Evolutionary conservation across 2,797 vertebrate genomes (phyloP).

Genomic region (Furcifer pardalis): DNA sequence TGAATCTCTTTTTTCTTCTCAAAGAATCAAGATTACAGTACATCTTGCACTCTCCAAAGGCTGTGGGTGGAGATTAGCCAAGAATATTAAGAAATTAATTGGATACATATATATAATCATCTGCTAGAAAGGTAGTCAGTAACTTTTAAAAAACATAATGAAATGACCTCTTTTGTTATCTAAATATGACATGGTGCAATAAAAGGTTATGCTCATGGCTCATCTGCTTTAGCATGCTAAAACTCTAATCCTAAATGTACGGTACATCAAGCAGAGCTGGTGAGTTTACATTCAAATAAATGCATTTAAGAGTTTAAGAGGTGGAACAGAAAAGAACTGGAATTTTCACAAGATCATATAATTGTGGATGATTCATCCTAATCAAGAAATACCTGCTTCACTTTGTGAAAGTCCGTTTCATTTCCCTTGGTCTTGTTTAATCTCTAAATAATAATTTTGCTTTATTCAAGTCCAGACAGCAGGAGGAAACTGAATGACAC

Average conservation of each 20-base stretch:
- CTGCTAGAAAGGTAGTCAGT: neutral
- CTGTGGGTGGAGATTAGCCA: conserved; percentile 14
- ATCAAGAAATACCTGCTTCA: fast-evolving
- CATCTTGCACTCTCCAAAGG: neutral
- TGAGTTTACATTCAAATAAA: conserved; percentile 10
- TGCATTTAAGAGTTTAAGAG: neutral
- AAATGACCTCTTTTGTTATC: conserved; percentile 34
- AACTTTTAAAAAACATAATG: neutral
- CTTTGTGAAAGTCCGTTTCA: neutral
- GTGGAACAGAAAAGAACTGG: neutral
- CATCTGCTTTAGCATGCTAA: neutral
- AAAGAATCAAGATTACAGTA: neutral
- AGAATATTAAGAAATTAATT: neutral
- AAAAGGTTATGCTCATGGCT: neutral
- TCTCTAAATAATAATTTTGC: neutral
- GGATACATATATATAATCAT: conserved; percentile 5
- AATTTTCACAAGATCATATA: neutral
- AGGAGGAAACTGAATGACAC: neutral
- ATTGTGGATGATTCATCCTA: neutral
- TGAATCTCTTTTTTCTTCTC: neutral
- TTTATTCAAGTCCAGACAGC: neutral
- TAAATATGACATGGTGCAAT: neutral
- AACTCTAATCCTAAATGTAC: neutral
- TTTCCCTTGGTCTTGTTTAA: neutral
- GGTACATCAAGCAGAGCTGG: neutral